These are phyloP conservation scores for Trachelus iudaicus DNA, from an alignment of 2,888 invertebrate genomes.

Conservation along the genomic window DNA sequence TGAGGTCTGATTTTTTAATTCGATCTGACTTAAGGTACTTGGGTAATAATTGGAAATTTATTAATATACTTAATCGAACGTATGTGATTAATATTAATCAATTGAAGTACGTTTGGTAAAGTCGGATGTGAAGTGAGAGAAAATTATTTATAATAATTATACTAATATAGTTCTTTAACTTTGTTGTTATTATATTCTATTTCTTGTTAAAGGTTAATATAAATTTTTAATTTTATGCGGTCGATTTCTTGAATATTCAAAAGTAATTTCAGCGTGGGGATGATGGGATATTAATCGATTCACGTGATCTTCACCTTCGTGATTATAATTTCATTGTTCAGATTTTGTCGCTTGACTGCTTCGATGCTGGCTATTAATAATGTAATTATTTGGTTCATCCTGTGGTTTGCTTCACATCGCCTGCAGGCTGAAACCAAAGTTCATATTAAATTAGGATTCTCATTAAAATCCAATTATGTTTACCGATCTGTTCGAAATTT, in stretches of 20 bases:
- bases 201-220: background rate
- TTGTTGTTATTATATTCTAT: too few relatives aligned
- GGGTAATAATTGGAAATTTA: background rate
- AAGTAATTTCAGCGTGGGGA: background rate
- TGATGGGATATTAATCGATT: background rate
- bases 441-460: background rate
- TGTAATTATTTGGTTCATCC: background rate
- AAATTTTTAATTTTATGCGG: background rate
- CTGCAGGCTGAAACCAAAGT: background rate
- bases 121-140: fast-evolving
- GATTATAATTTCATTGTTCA: background rate
- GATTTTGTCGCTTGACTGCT: background rate
- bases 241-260: background rate
- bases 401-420: background rate
- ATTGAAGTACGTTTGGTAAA: background rate
- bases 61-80: background rate
- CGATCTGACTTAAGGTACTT: background rate
- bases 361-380: background rate
- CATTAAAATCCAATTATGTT: background rate
- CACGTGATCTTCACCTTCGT: background rate
- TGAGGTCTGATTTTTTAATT: background rate
- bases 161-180: too few relatives aligned
- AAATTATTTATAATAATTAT: too few relatives aligned
- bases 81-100: background rate
- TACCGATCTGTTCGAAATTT: background rate